A percentile compares a stretch with the other conserved stretches of the same genome.
phyloP scores from a whole-genome alignment of 2,797 vertebrate species.

The Cossypha niveicapilla region DNA sequence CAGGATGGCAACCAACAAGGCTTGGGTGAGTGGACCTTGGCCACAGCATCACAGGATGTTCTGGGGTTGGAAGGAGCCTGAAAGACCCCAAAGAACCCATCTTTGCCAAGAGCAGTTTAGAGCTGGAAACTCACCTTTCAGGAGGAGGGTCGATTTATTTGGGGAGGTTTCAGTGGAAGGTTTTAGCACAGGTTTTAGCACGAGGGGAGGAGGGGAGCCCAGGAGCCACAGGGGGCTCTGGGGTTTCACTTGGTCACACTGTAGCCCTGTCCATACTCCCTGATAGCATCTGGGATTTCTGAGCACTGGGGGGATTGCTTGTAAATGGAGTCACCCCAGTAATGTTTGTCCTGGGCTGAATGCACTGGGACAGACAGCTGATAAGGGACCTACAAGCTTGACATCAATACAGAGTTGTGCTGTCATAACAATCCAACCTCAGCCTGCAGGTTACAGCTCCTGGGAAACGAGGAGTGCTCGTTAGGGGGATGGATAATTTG shows the following conservation, averaged over 20 bases:
- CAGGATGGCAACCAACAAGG: rapidly evolving
- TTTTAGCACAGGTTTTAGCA: not conserved
- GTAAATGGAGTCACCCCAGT: not conserved
- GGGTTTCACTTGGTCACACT: constrained; percentile 46
- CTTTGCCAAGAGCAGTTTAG: not conserved
- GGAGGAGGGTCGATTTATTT: not conserved
- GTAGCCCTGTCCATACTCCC: constrained; percentile 24
- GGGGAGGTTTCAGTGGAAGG: not conserved
- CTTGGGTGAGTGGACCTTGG: rapidly evolving
- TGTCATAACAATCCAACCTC: constrained; percentile 15
- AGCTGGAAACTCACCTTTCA: not conserved
- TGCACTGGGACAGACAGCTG: not conserved
- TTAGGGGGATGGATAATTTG: not conserved
- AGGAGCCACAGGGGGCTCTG: constrained; percentile 22
- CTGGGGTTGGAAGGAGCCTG: not conserved
- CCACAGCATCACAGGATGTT: not conserved
- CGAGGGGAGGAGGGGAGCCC: not conserved
- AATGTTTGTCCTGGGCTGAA: constrained; percentile 29
- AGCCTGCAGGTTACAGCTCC: not conserved
- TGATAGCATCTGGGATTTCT: constrained; percentile 61
- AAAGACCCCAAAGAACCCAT: too few species aligned
- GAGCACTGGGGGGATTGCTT: not conserved
- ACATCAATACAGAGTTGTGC: constrained; percentile 34
- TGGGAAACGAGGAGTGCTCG: constrained; percentile 15
- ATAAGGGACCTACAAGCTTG: constrained; percentile 45